Evolutionary conservation across 2,797 vertebrate species (phyloP), one percentile per base, ranked within the genome.

Genomic region (Sebastes paucispinis): DNA sequence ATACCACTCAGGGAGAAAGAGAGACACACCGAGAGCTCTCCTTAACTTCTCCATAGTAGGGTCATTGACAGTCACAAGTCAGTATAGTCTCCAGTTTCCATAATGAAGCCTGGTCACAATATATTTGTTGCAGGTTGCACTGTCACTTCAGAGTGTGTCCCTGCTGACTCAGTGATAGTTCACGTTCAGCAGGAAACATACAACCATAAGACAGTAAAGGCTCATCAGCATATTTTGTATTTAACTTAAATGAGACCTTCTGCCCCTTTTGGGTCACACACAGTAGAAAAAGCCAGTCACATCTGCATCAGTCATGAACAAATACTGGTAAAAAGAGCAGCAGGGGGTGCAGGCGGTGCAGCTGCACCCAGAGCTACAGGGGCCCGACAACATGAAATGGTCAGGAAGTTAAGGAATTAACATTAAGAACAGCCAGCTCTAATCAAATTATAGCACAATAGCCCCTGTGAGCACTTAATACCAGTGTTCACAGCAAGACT

Each of bases 311-410:
- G 31, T 66, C 69, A 25, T 57, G 32, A 68, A 77, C 39, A 73
- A 66, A 83, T 50, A 67, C 52, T 70, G 67, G 55, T 68, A 43
- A 78, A 52, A 8, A 54, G 43, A 86, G 70, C 78, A 73, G 78
- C 87, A 55, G 86, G 86, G 54, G 82, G 69, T 69, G 25, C 62
- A 80, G 75, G 78, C 71, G 54, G 58, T 47, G 65, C 81, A 89
- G 86, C 83, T 84, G 83, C 76, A 82, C 78, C 81, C 60, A 16
- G 31, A 77, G 66, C 81, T 68, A 82, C 77, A 67, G 80, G 81
- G 76, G 77, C 47, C 64, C 43, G 59, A 54, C 71, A 76, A 76
- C 77, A 88, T 81, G 34, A 80, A 79, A 78, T 74, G 52, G 54
- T 58, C 78, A 77, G 84, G 82, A 87, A 72, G 78, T 73, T 72